These are phyloP conservation scores for Magallana gigas DNA, from an alignment of 1,140 invertebrate species.

Conservation along the genomic window DNA sequence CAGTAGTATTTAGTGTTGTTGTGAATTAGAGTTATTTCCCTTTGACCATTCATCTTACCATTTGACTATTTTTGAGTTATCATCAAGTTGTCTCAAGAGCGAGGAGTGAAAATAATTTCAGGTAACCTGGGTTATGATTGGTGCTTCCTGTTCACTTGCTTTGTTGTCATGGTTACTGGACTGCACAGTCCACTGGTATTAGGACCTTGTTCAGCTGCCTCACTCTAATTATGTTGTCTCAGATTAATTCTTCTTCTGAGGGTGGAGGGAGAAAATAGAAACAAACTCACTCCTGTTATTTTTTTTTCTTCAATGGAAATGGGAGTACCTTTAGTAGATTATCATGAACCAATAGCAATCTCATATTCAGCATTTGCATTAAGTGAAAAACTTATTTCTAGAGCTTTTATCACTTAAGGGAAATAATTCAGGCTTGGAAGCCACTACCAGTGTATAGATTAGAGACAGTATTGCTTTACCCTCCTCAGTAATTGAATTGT, in stretches of 20 bases:
- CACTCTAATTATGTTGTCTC: background rate
- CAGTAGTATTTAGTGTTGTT: slow-evolving; percentile 5
- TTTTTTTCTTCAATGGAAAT: background rate
- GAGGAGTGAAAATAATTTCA: background rate
- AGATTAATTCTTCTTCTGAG: no score
- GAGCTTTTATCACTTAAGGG: no score
- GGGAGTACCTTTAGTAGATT: no score
- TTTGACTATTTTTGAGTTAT: slow-evolving; percentile 13
- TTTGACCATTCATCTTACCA: background rate
- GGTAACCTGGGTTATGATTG: background rate
- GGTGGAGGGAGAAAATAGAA: background rate
- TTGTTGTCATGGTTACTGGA: slow-evolving; percentile 27
- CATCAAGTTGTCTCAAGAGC: background rate
- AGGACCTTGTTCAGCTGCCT: background rate
- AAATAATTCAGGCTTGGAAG: no score
- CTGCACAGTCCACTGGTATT: slow-evolving; percentile 5
- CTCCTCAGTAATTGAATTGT: no score
- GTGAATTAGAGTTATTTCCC: slow-evolving; percentile 17
- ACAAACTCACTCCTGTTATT: background rate
- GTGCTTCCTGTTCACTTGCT: background rate
- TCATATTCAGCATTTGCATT: no score
- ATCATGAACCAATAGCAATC: no score
- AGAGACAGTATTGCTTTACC: no score
- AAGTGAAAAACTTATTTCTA: no score
- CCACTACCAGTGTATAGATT: no score